Evolutionary conservation across 1,140 invertebrate species (phyloP).

Genomic region (Chionoecetes opilio): DNA sequence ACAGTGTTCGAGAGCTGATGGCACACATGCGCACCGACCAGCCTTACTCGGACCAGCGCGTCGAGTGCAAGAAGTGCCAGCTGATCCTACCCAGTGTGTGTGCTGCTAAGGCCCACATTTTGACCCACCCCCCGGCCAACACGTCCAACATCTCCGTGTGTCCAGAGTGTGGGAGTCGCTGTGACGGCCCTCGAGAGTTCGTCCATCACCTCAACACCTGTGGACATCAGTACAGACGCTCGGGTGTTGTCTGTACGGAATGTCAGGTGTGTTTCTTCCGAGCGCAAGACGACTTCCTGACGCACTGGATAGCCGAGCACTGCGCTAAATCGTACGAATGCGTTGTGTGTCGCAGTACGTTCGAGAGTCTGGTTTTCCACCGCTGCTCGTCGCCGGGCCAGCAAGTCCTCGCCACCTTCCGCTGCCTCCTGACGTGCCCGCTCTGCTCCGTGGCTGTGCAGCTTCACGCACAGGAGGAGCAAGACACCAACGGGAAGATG

Average conservation of each 20-base stretch:
- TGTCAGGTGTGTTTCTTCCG: conserved; percentile 80
- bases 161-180: conserved; percentile 79
- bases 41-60: conserved; percentile 78
- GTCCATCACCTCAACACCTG: conserved; percentile 81
- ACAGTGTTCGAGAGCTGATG: conserved; percentile 80
- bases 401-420: conserved; percentile 79
- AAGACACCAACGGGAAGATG: conserved; percentile 77
- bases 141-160: conserved; percentile 80
- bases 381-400: conserved; percentile 80
- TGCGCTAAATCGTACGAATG: conserved; percentile 81
- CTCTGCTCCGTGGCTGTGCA: conserved; percentile 74
- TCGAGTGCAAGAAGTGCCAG: conserved; percentile 80
- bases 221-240: conserved; percentile 80
- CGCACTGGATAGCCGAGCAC: conserved; percentile 80
- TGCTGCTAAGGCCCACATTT: conserved; percentile 81
- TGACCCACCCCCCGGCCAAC: conserved; percentile 80
- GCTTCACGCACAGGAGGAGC: conserved; percentile 79
- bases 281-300: conserved; percentile 77
- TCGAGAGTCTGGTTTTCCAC: conserved; percentile 80
- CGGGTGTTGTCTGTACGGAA: conserved; percentile 76
- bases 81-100: conserved; percentile 80
- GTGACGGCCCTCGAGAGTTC: conserved; percentile 80
- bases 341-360: conserved; percentile 76
- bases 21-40: conserved; percentile 80
- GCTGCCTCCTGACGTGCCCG: conserved; percentile 78